Evolutionary conservation across 2,113 vertebrate genomes (phyloP), one percentile per base, ranked within the genome.

Genomic region (Chaenocephalus aceratus): DNA sequence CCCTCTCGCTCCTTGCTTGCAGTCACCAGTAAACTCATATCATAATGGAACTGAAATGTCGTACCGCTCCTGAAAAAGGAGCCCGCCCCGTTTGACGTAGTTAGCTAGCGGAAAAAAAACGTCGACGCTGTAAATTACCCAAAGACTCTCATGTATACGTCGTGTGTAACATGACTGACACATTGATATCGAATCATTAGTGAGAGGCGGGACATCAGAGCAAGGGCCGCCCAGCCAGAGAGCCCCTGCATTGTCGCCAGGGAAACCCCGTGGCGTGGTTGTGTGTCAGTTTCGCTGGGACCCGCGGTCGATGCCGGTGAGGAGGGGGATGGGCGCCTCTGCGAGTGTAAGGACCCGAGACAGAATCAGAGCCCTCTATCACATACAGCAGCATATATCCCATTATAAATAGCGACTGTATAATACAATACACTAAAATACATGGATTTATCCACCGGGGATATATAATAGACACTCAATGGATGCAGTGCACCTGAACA

Each of bases 241-340:
- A 83, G 96, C 96, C 97, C 97, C 95, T 97, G 96, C 95, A 92
- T 91, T 91, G 93, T 94, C 91, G 93, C 85, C 88, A 65, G 93
- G 96, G 96, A 96, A 97, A 96, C 97, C 97, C 97, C 96, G 96
- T 95, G 93, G 92, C 92, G 93, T 95, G 96, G 96, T 95, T 96
- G 96, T 96, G 96, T 97, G 97, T 97, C 97, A 97, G 96, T 93
- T 94, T 94, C 90, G 92, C 84, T 95, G 90, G 91, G 92, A 91
- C 95, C 96, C 94, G 96, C 93, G 95, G 92, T 95, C 86, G 93
- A 93, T 93, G 96, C 96, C 96, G 95, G 97, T 89, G 93, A 95
- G 93, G 96, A 95, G 96, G 96, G 96, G 96, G 97, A 96, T 97
- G 96, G 95, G 96, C 94, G 92, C 94, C 77, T 92, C 91, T 83